phyloP scores from a whole-genome alignment of 2,797 vertebrate genomes.

The Micrastur ruficollis region DNA sequence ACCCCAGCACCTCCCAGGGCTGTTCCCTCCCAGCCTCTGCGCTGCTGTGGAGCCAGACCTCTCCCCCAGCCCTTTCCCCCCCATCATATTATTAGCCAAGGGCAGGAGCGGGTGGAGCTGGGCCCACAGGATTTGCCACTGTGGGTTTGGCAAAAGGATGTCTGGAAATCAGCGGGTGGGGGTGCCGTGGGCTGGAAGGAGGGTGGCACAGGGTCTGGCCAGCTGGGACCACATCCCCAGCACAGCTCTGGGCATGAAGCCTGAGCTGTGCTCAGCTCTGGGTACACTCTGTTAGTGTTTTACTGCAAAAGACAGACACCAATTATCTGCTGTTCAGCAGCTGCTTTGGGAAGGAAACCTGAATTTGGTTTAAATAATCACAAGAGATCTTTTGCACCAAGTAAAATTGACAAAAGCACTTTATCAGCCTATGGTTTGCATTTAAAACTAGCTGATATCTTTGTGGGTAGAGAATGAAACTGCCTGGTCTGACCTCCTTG shows the following conservation, averaged over 20 bases:
- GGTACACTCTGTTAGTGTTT: neutral
- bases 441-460: neutral
- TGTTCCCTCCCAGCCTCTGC: neutral
- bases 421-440: neutral
- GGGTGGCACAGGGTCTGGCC: neutral
- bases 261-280: neutral
- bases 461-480: neutral
- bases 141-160: neutral
- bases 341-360: neutral
- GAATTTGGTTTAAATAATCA: neutral
- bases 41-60: rapidly evolving
- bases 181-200: neutral
- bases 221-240: neutral
- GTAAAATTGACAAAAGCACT: neutral
- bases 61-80: neutral
- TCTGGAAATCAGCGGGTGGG: neutral
- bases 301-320: neutral
- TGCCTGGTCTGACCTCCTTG: rapidly evolving
- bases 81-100: neutral
- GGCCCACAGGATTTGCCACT: neutral
- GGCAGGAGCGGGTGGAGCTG: neutral
- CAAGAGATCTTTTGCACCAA: neutral
- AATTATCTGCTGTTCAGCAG: neutral
- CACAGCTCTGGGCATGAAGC: neutral
- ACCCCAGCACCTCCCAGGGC: neutral